Percentiles rank a stretch among this genome's conserved stretches.
These are phyloP conservation scores for Gallinago undulata DNA, from an alignment of 2,113 vertebrate species.

Conservation along the genomic window DNA sequence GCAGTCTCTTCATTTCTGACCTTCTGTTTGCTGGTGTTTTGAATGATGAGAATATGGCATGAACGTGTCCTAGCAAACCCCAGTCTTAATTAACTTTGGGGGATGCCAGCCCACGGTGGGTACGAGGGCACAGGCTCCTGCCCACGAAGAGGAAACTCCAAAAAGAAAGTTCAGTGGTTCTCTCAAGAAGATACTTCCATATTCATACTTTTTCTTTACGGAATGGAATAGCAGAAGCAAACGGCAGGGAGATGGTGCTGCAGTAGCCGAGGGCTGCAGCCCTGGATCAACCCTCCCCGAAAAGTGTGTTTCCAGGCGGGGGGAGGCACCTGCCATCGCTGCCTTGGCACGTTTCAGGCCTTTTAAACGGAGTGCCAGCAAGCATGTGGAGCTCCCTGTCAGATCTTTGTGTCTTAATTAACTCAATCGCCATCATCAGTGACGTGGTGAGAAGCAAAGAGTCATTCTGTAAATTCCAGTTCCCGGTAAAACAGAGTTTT, in stretches of 20 bases:
- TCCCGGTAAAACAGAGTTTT: background rate
- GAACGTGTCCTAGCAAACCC: background rate
- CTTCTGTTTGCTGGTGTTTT: background rate
- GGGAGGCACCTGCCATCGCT: background rate
- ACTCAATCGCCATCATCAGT: background rate
- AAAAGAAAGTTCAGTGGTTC: background rate
- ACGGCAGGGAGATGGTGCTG: background rate
- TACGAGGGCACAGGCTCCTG: background rate
- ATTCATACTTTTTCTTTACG: background rate
- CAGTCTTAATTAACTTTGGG: background rate
- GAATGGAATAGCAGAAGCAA: background rate
- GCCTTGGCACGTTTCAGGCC: background rate
- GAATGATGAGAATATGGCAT: background rate
- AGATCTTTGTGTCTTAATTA: background rate
- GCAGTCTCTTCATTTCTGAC: background rate
- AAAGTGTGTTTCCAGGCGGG: rapidly evolving
- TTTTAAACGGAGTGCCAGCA: background rate
- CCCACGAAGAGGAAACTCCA: background rate
- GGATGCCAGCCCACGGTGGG: background rate
- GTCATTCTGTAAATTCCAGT: background rate
- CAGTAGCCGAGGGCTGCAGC: background rate
- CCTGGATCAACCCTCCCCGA: background rate
- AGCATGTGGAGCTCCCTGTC: background rate
- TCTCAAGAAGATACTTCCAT: background rate
- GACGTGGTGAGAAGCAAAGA: background rate